phyloP scores from a whole-genome alignment of 2,113 vertebrate species.

The Agelaius phoeniceus region DNA sequence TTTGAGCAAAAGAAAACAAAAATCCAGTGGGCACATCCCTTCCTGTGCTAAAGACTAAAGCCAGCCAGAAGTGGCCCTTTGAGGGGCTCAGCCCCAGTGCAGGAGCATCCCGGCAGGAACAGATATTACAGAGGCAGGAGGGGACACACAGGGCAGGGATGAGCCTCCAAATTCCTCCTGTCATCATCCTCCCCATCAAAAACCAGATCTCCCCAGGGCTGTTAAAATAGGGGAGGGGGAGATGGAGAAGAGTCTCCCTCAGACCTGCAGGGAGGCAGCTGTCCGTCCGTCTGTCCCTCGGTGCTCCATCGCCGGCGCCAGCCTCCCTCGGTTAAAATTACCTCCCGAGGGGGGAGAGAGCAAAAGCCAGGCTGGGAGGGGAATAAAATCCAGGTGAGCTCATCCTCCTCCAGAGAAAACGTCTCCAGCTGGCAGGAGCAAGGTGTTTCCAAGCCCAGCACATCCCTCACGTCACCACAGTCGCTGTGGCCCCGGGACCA shows the following conservation, averaged over 20 bases:
- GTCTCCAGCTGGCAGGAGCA: background rate
- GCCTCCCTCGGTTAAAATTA: background rate
- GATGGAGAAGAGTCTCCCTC: background rate
- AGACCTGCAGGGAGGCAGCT: background rate
- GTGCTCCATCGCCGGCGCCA: background rate
- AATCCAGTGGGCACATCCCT: accelerated
- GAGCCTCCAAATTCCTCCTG: background rate
- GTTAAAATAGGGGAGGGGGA: background rate
- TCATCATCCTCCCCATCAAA: background rate
- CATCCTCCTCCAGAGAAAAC: background rate
- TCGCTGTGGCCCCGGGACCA: background rate
- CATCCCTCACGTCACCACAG: slow-evolving; percentile 45
- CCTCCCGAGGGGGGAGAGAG: background rate
- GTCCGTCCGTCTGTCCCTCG: background rate
- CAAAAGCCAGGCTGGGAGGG: slow-evolving; percentile 27
- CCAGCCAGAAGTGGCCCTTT: background rate
- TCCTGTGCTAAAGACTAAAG: background rate
- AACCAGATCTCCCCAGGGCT: background rate
- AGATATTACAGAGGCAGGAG: background rate
- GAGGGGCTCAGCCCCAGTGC: background rate
- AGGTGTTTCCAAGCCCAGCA: background rate
- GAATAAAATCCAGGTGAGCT: slow-evolving; percentile 52
- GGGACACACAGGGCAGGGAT: background rate
- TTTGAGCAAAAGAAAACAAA: background rate
- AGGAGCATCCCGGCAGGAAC: background rate